Evolutionary conservation across 2,113 vertebrate genomes (phyloP), one percentile per base, ranked within the genome.

Genomic region (Cygnus atratus): DNA sequence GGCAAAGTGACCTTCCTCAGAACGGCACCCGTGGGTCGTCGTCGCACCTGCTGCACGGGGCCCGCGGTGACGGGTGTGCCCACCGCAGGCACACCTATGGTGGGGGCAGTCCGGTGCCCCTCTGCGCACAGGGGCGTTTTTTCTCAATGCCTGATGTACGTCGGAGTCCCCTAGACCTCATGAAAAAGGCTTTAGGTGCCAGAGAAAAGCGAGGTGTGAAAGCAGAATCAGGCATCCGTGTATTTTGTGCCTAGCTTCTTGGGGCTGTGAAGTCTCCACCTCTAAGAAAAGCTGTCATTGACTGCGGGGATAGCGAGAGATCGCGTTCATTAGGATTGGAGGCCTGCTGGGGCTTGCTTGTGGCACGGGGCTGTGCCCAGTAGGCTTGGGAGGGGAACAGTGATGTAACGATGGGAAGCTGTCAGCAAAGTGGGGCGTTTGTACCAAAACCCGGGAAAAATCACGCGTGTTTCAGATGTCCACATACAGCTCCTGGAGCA

Each of bases 301-400:
- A 1, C 18, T 6, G 39, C 1, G 4, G 70, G 33, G 28, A 6
- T 1, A 1, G 39, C 10, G 17, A 4, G 16, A 19, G 19, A 0
- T 10, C 1, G 7, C 1, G 1, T 9, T 3, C n/a, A 7, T 3
- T 21, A 12, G n/a, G 58, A 22, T 61, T 8, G 8, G 63, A n/a
- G 10, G 15, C n/a, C 7, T 61, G 68, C 33, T 4, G 2, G 61
- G 37, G 15, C 67, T 59, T 6, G 46, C 72, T 26, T 19, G 3
- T 25, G 1, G 5, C 24, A 0, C 5, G 0, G 21, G 21, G 1
- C 1, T 4, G 9, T 61, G 15, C 3, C 5, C 25, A 1, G 1
- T 12, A 2, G 6, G 12, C 13, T 2, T 59, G 33, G 35, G 41
- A 44, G 12, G 41, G 26, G 41, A 8, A 0, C 5, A 6, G 41